A percentile compares a stretch with the other conserved stretches of the same genome.
Conservation (phyloP, 35 echinoderm and acorn worm genomes). For the Nesometra sesokonis region DNA sequence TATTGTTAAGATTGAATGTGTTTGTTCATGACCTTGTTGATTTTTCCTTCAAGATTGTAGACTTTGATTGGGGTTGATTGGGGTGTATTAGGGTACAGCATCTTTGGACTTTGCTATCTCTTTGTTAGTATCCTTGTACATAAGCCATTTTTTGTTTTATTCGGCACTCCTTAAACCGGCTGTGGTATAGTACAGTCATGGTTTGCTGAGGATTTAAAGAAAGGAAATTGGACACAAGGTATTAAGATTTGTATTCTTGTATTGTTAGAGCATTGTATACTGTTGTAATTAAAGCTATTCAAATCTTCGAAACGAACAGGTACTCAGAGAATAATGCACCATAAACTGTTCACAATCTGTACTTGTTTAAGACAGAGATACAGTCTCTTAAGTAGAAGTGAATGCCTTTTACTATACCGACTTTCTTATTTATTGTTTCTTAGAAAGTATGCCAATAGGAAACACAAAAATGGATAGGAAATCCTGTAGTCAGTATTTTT, state of each 20-base stretch:
- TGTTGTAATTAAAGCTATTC: no score
- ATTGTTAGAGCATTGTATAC: not conserved
- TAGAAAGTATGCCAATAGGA: not conserved
- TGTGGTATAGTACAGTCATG: not conserved
- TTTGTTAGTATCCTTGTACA: not conserved
- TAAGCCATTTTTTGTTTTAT: not conserved
- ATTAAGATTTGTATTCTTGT: not conserved
- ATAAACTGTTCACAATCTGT: no score
- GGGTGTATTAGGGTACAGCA: not conserved
- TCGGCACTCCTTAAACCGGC: not conserved
- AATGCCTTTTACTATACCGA: no score
- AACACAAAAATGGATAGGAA: not conserved
- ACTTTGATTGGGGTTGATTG: not conserved
- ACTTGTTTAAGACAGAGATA: no score
- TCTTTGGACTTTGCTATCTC: not conserved
- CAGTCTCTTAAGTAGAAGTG: no score
- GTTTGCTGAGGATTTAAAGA: not conserved
- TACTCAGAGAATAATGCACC: no score
- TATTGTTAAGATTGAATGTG: not conserved
- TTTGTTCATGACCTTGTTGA: not conserved
- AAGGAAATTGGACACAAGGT: not conserved
- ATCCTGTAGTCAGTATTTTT: not conserved
- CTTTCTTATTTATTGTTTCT: not conserved
- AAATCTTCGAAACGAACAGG: no score
- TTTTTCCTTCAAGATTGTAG: not conserved